A percentile compares a stretch with the other conserved stretches of the same genome.
phyloP scores from a whole-genome alignment of 2,888 invertebrate genomes.

The Clostera curtula region DNA sequence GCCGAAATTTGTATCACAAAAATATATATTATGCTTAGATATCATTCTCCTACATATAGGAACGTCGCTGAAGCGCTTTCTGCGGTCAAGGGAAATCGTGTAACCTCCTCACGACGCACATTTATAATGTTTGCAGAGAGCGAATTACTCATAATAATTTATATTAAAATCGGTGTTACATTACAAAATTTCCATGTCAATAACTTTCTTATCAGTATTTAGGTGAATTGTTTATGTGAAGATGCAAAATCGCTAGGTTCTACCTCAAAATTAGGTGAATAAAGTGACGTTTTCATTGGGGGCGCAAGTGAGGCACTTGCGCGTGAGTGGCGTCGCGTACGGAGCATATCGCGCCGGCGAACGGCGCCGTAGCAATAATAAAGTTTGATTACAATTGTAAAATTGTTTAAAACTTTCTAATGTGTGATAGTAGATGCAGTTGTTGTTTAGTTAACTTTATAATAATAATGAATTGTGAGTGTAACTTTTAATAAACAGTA shows the following conservation, averaged over 20 bases:
- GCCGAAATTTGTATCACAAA: too few species aligned
- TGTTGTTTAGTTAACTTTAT: slow-evolving; percentile 75
- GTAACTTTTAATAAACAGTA: slow-evolving; percentile 68
- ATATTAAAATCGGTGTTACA: too few species aligned
- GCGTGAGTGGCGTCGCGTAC: slow-evolving; percentile 21
- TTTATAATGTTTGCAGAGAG: too few species aligned
- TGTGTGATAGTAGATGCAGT: slow-evolving; percentile 77
- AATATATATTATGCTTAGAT: too few species aligned
- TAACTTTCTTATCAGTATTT: slow-evolving; percentile 27
- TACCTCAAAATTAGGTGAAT: slow-evolving; percentile 31
- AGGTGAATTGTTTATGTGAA: slow-evolving; percentile 12
- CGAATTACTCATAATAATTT: too few species aligned
- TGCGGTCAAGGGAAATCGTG: too few species aligned
- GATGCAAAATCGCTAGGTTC: slow-evolving; percentile 29
- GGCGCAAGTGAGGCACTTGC: slow-evolving; percentile 19
- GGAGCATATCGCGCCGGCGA: slow-evolving; percentile 50
- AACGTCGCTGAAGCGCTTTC: too few species aligned
- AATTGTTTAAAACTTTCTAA: slow-evolving; percentile 75
- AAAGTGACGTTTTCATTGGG: slow-evolving; percentile 20
- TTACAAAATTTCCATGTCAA: too few species aligned
- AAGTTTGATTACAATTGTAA: slow-evolving; percentile 70
- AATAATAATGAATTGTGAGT: slow-evolving; percentile 69
- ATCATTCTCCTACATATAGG: too few species aligned
- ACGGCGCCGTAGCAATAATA: slow-evolving; percentile 71
- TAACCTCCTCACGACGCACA: too few species aligned